Percentiles rank a stretch among this genome's conserved stretches.
Conservation (phyloP, 1,140 invertebrate genomes). For the Paralvinella palmiformis region DNA sequence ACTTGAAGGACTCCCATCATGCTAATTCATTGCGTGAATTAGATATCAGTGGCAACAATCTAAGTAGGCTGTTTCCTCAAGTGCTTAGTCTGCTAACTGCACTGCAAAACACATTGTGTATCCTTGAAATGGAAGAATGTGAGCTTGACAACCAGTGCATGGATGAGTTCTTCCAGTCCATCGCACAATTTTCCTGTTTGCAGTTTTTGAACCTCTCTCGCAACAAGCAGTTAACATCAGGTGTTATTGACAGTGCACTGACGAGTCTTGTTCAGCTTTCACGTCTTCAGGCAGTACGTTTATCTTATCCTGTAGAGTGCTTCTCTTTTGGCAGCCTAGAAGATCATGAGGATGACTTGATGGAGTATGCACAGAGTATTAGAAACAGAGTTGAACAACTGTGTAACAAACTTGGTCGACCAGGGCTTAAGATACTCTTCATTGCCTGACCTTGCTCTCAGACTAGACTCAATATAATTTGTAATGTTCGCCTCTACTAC, state of each 20-base stretch:
- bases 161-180: background rate
- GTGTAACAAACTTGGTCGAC: no score
- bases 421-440: no score
- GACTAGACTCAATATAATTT: no score
- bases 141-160: background rate
- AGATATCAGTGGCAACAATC: slow-evolving; percentile 35
- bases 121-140: slow-evolving; percentile 21
- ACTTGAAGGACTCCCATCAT: slow-evolving; percentile 27
- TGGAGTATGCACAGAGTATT: no score
- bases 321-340: no score
- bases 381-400: no score
- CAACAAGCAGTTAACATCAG: background rate
- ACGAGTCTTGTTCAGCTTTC: slow-evolving; percentile 3
- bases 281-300: slow-evolving; percentile 6
- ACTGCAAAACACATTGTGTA: slow-evolving; percentile 1
- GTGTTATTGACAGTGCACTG: slow-evolving; percentile 3
- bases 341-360: no score
- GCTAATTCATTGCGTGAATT: slow-evolving; percentile 25
- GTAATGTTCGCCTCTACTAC: no score
- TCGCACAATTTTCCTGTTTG: background rate
- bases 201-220: slow-evolving; percentile 11
- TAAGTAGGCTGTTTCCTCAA: slow-evolving; percentile 17
- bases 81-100: slow-evolving; percentile 21
- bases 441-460: no score
- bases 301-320: background rate